A percentile compares a stretch with the other conserved stretches of the same genome.
Evolutionary conservation across 2,888 invertebrate species (phyloP).

Genomic region (Anticlea derivata): DNA sequence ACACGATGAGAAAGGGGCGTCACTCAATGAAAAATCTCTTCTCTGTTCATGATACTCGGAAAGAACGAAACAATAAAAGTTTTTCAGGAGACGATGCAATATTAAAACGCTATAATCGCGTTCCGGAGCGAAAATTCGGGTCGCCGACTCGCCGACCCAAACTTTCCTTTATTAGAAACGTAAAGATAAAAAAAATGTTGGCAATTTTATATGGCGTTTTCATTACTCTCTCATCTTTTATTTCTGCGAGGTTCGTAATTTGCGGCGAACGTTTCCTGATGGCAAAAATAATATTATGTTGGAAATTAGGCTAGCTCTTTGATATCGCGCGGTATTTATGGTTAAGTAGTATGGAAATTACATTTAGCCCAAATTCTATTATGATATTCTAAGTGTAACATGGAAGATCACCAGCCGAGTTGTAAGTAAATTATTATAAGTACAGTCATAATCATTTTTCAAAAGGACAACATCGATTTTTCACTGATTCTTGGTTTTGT

Average conservation of each 20-base stretch:
- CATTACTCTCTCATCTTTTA: slow-evolving; percentile 67
- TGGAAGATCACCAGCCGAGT: slow-evolving; percentile 2
- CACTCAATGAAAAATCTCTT: slow-evolving; percentile 71
- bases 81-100: slow-evolving; percentile 63
- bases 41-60: slow-evolving; percentile 66
- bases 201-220: slow-evolving; percentile 67
- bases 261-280: slow-evolving; percentile 28
- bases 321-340: slow-evolving; percentile 42
- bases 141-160: slow-evolving; percentile 50
- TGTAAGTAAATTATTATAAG: slow-evolving; percentile 27
- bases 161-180: slow-evolving; percentile 67
- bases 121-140: slow-evolving; percentile 56
- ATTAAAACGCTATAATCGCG: slow-evolving; percentile 78
- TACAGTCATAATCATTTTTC: slow-evolving; percentile 1
- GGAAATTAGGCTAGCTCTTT: slow-evolving; percentile 56
- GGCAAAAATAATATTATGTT: slow-evolving; percentile 63
- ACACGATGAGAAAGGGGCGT: slow-evolving; percentile 59
- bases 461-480: too few species aligned
- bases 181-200: slow-evolving; percentile 55
- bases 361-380: slow-evolving; percentile 37
- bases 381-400: slow-evolving; percentile 26
- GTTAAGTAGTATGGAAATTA: slow-evolving; percentile 42
- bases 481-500: too few species aligned
- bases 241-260: slow-evolving; percentile 46
- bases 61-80: slow-evolving; percentile 75